Percentiles rank a stretch among this genome's conserved stretches.
Evolutionary conservation across 2,888 invertebrate genomes (phyloP).

Genomic region (Cenopis cana): DNA sequence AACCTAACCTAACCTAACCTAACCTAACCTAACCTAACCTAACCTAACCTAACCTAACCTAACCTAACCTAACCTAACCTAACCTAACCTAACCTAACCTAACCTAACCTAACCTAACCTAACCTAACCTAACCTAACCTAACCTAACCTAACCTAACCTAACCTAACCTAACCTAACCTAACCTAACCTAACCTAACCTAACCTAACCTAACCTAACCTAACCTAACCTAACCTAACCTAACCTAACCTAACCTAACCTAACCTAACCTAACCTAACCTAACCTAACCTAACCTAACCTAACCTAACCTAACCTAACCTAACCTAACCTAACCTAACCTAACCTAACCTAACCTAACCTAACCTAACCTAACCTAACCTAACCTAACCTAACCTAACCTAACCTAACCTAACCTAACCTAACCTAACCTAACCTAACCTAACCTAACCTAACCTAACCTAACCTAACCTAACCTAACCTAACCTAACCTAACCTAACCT

Average conservation of each 20-base stretch:
- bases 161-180: slow-evolving; percentile 31
- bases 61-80: slow-evolving; percentile 10
- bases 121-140: slow-evolving; percentile 11
- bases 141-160: slow-evolving; percentile 1
- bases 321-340: slow-evolving; percentile 4
- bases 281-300: slow-evolving; percentile 4
- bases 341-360: slow-evolving; percentile 4
- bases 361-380: slow-evolving; percentile 4
- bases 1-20: slow-evolving; percentile 46
- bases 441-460: slow-evolving; percentile 21
- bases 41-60: slow-evolving; percentile 16
- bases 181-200: slow-evolving; percentile 34
- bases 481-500: slow-evolving; percentile 15
- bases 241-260: slow-evolving; percentile 20
- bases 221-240: slow-evolving; percentile 19
- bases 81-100: slow-evolving; percentile 13
- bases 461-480: slow-evolving; percentile 21
- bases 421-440: slow-evolving; percentile 21
- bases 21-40: slow-evolving; percentile 43
- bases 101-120: slow-evolving; percentile 25
- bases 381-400: slow-evolving; percentile 4
- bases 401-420: slow-evolving; percentile 18
- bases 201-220: slow-evolving; percentile 34
- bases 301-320: slow-evolving; percentile 4
- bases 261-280: slow-evolving; percentile 4